phyloP scores from a whole-genome alignment of 92 coral and sea anemone genomes.

The Muricea muricata region DNA sequence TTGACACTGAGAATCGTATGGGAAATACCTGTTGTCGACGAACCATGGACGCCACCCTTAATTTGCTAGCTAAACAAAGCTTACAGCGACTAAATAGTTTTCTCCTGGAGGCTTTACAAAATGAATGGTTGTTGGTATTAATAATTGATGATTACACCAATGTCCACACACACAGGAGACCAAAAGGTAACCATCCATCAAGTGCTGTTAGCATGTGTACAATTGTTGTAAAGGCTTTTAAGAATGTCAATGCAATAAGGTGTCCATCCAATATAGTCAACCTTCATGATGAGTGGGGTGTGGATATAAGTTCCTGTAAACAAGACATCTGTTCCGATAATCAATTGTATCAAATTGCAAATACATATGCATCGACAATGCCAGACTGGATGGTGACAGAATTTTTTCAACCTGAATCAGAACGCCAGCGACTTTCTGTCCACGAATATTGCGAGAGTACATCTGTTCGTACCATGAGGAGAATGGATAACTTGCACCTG shows the following conservation, averaged over 20 bases:
- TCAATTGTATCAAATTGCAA: slow-evolving; percentile 49
- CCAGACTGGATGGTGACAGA: slow-evolving; percentile 55
- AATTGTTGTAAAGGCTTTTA: slow-evolving; percentile 48
- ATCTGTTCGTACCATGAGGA: slow-evolving; percentile 51
- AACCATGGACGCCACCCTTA: not conserved
- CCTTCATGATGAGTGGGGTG: not conserved
- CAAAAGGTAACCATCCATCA: slow-evolving; percentile 24
- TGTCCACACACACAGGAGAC: slow-evolving; percentile 56
- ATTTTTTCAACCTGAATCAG: slow-evolving; percentile 48
- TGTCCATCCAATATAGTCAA: not conserved
- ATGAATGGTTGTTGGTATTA: slow-evolving; percentile 66
- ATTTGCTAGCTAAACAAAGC: not conserved
- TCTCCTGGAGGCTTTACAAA: slow-evolving; percentile 41
- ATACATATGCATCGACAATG: slow-evolving; percentile 46
- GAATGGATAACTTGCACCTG: slow-evolving; percentile 65
- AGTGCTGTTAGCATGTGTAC: slow-evolving; percentile 57
- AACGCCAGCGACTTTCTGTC: slow-evolving; percentile 45
- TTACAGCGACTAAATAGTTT: slow-evolving; percentile 22
- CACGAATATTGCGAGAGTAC: slow-evolving; percentile 59
- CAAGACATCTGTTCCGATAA: not conserved
- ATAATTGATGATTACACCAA: slow-evolving; percentile 64
- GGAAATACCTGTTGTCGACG: slow-evolving; percentile 51
- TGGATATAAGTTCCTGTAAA: not conserved
- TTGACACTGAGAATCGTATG: slow-evolving; percentile 38
- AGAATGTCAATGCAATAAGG: slow-evolving; percentile 38